These are phyloP conservation scores for Hedychridium roseum DNA, from an alignment of 2,888 invertebrate genomes.

Conservation along the genomic window DNA sequence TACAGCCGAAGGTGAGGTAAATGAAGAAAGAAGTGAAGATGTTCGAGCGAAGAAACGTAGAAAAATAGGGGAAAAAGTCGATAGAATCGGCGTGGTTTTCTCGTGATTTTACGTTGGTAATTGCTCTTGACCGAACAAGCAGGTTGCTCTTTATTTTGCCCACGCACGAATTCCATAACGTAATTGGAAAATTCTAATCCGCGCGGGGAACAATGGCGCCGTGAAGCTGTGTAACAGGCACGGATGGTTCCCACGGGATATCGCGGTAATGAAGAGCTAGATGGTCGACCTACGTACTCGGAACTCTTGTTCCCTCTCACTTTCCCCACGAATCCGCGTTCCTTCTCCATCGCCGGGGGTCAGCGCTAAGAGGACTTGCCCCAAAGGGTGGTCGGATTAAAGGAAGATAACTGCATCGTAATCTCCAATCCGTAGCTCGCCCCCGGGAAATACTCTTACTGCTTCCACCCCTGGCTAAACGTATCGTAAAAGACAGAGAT, in stretches of 20 bases:
- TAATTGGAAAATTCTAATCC: constrained; percentile 30
- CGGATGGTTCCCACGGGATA: constrained; percentile 38
- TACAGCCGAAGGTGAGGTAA: not conserved
- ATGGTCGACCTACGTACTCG: constrained; percentile 13
- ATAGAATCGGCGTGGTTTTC: constrained; percentile 1
- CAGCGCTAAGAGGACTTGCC: constrained; percentile 2
- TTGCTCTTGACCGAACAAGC: constrained; percentile 1
- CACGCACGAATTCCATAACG: constrained; percentile 11
- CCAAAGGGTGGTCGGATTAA: constrained; percentile 31
- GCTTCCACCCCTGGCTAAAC: no score
- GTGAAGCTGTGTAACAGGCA: constrained; percentile 36
- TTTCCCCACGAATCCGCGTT: no score
- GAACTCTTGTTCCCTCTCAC: no score
- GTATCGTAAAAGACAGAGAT: no score
- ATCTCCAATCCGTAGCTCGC: constrained; percentile 41
- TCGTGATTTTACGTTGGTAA: constrained; percentile 3
- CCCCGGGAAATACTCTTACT: constrained; percentile 39
- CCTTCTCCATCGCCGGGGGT: no score
- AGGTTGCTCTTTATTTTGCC: no score
- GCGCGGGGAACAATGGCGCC: constrained; percentile 21
- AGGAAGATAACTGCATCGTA: constrained; percentile 48
- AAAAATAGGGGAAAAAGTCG: constrained; percentile 3
- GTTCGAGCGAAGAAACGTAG: constrained; percentile 6
- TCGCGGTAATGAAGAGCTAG: constrained; percentile 33
- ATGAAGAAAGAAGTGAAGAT: constrained; percentile 1